Evolutionary conservation across 2,113 vertebrate genomes (phyloP), one percentile per base, ranked within the genome.

Genomic region (Clinocottus analis): DNA sequence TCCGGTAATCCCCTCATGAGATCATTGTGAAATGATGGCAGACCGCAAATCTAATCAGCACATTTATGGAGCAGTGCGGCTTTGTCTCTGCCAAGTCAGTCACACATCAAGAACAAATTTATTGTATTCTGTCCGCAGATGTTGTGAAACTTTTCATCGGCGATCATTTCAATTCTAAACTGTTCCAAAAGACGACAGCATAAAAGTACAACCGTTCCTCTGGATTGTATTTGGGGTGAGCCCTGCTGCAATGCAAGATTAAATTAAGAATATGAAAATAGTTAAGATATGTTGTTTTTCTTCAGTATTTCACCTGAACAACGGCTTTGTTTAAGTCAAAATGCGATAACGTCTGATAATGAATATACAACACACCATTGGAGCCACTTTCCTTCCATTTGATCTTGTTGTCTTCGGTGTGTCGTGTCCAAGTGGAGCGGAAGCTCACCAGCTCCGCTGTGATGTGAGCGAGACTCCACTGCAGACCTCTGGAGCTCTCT

Each of bases 371-470:
- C 81, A 7, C 86, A 97, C 97, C 96, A 10, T 97, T 97, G 7
- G 95, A 94, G 1, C 95, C 95, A 76, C 94, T 90, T 45, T 97
- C 96, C 90, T 97, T 98, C 97, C 97, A 98, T 80, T 97, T 97
- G 83, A 97, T 94, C 88, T 98, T 99, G 94, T 99, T 98, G 90
- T 98, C 97, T 85, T 99, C 97, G 63, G 97, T 97, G 91, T 96
- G 94, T 67, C 95, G 95, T 64, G 91, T 94, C 97, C 97, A 99
- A 2, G 96, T 96, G 51, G 96, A 94, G 37, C 97, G 95, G 92
- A 99, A 98, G 60, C 95, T 95, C 75, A 95, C 94, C 84, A 99
- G 94, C 68, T 97, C 96, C 0, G 96, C 94, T 1, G 96, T 97
- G 86, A 97, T 91, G 76, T 98, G 96, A 70, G 96, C 95, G 1